These are phyloP conservation scores for Miichthys miiuy DNA, from an alignment of 2,797 vertebrate species.

Conservation along the genomic window DNA sequence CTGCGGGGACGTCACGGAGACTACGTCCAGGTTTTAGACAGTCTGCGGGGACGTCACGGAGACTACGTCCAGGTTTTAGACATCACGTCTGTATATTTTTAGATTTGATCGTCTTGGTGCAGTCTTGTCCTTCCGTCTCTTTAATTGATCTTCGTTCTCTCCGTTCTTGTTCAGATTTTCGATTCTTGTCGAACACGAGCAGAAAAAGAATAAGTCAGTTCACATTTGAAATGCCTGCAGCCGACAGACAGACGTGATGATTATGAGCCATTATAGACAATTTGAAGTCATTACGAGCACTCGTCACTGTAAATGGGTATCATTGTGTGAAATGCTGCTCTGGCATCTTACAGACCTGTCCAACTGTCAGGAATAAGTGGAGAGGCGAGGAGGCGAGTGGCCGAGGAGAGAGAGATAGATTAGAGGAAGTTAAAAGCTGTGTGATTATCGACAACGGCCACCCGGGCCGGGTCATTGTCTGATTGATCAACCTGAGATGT, in stretches of 20 bases:
- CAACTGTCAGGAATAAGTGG: constrained; percentile 73
- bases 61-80: no score
- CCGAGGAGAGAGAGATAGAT: neutral
- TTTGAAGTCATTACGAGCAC: constrained; percentile 76
- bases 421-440: constrained; percentile 22
- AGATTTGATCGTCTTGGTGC: no score
- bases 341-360: constrained; percentile 71
- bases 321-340: constrained; percentile 63
- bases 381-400: constrained; percentile 24
- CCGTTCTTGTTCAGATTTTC: no score
- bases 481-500: constrained; percentile 63
- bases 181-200: no score
- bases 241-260: constrained; percentile 56
- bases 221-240: constrained; percentile 51
- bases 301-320: constrained; percentile 65
- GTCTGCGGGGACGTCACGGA: no score
- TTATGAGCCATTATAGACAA: constrained; percentile 75
- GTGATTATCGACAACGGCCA: constrained; percentile 45
- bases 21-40: no score
- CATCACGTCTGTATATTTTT: no score
- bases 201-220: constrained; percentile 6
- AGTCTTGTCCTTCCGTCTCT: no score
- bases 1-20: no score
- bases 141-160: no score
- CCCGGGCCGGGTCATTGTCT: constrained; percentile 39